Evolutionary conservation across 1,140 invertebrate genomes (phyloP).

Genomic region (Dysdera silvatica): DNA sequence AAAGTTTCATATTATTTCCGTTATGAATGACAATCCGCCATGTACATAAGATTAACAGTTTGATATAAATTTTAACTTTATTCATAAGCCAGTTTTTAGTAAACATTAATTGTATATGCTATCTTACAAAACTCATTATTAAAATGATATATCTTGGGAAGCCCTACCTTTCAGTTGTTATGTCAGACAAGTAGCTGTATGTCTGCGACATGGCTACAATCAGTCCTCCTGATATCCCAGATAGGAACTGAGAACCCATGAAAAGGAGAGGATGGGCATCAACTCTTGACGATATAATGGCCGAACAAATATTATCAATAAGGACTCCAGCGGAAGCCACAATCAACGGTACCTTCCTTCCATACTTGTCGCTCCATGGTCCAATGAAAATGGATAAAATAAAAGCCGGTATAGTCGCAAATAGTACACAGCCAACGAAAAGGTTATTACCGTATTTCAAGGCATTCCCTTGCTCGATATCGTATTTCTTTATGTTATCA

Average conservation of each 20-base stretch:
- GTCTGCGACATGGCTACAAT: constrained; percentile 15
- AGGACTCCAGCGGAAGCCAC: constrained; percentile 71
- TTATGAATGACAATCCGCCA: no score
- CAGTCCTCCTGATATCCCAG: constrained; percentile 12
- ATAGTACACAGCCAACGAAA: constrained; percentile 35
- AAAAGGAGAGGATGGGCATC: constrained; percentile 1
- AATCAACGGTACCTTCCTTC: constrained; percentile 70
- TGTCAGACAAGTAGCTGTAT: constrained; percentile 22
- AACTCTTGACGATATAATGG: not conserved
- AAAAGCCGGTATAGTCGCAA: constrained; percentile 38
- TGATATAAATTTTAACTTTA: no score
- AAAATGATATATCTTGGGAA: not conserved
- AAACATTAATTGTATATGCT: no score
- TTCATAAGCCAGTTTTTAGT: no score
- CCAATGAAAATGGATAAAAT: constrained; percentile 41
- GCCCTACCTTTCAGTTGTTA: constrained; percentile 11
- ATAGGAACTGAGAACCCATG: not conserved
- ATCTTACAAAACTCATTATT: no score
- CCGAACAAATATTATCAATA: constrained; percentile 46
- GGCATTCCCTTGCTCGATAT: not conserved
- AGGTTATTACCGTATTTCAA: constrained; percentile 34
- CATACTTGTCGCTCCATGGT: constrained; percentile 63
- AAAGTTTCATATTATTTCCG: no score
- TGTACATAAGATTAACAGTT: no score
- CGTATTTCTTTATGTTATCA: constrained; percentile 36